Conservation (phyloP, 2,888 invertebrate species). For the Corythucha ciliata region DNA sequence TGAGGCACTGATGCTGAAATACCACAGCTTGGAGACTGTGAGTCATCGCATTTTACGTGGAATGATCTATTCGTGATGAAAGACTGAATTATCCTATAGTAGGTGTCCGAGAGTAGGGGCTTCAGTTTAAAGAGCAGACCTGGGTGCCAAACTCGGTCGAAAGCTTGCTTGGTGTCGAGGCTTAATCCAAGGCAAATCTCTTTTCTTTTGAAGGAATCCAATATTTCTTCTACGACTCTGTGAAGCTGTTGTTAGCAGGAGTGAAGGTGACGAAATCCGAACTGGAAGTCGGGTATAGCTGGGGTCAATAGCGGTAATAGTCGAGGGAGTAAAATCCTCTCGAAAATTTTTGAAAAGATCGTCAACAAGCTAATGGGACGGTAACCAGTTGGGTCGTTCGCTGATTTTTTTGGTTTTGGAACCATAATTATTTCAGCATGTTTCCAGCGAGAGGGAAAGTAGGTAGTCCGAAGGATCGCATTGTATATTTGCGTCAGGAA, state of each 20-base stretch:
- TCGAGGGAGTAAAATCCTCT: neutral
- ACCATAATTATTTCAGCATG: slow-evolving; percentile 10
- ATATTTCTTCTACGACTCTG: slow-evolving; percentile 1
- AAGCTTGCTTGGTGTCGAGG: slow-evolving; percentile 5
- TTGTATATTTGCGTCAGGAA: slow-evolving; percentile 3
- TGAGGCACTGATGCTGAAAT: neutral
- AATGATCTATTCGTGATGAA: slow-evolving; percentile 4
- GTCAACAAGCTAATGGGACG: neutral
- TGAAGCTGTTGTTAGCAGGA: neutral
- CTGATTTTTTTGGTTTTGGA: slow-evolving; percentile 5
- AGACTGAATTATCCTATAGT: neutral
- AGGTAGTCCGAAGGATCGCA: slow-evolving; percentile 10
- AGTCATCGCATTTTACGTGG: neutral
- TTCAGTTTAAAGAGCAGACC: slow-evolving; percentile 5
- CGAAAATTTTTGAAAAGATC: slow-evolving; percentile 2
- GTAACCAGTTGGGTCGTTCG: neutral
- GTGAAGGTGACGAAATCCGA: neutral
- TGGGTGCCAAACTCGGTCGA: neutral
- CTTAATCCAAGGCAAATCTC: neutral
- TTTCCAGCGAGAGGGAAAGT: slow-evolving; percentile 4
- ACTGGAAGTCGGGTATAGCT: neutral
- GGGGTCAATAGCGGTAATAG: neutral
- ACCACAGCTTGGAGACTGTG: neutral
- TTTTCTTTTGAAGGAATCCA: neutral
- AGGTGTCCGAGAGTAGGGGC: slow-evolving; percentile 2